Conservation (phyloP, 2,113 vertebrate genomes). For the Oncorhynchus clarkii region DNA sequence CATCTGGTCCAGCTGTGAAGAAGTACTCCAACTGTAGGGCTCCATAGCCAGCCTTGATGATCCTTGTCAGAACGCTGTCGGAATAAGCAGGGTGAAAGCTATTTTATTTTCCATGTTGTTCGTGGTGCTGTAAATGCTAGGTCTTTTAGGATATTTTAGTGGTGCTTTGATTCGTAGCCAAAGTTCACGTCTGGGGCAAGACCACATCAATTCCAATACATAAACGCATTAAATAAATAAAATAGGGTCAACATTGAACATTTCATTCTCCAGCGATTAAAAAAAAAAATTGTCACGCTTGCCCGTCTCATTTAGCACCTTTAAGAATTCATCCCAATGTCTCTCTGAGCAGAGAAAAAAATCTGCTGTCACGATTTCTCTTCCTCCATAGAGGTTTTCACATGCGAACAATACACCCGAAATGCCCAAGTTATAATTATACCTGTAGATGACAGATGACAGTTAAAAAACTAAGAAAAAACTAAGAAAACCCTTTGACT, state of each 20-base stretch:
- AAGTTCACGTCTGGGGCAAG: constrained; percentile 35
- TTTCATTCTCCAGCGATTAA: constrained; percentile 66
- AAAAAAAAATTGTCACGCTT: constrained; percentile 64
- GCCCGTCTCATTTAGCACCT: constrained; percentile 73
- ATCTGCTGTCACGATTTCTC: constrained; percentile 75
- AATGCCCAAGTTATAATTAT: constrained; percentile 99
- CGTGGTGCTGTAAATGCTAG: neutral
- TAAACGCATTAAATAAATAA: constrained; percentile 69
- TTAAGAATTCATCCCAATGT: constrained; percentile 70
- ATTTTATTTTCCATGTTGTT: constrained; percentile 34
- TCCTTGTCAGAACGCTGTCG: constrained; percentile 86
- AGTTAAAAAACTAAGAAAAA: too few species aligned
- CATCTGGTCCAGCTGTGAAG: constrained; percentile 93
- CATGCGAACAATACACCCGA: constrained; percentile 91
- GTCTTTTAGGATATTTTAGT: constrained; percentile 48
- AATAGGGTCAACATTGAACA: constrained; percentile 66
- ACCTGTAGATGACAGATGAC: constrained; percentile 99
- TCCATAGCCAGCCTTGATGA: constrained; percentile 92
- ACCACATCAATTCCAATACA: constrained; percentile 62
- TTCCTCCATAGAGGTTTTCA: constrained; percentile 75
- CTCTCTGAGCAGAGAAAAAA: constrained; percentile 54
- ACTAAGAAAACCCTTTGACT: constrained; percentile 99
- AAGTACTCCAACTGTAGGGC: constrained; percentile 94
- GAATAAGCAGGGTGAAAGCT: constrained; percentile 24
- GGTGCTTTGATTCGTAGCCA: constrained; percentile 22